phyloP scores from a whole-genome alignment of 2,113 vertebrate species.

The Setophaga coronata region DNA sequence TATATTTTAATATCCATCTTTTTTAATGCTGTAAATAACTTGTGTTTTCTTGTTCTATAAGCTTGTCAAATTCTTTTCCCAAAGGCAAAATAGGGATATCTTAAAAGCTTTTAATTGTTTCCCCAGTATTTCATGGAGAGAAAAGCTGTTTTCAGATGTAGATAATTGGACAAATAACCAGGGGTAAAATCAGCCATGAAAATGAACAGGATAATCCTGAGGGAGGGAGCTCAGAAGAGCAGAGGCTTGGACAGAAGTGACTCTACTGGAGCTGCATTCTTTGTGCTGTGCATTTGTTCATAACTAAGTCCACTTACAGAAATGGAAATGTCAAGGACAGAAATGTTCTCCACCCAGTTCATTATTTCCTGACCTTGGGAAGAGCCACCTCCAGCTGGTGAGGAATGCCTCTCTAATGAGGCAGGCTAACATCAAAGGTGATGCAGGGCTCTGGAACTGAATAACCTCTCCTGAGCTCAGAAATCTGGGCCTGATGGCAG shows the following conservation, averaged over 20 bases:
- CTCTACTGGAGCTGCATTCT: background rate
- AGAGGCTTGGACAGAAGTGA: background rate
- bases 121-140: background rate
- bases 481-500: background rate
- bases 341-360: background rate
- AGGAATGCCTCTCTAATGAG: constrained; percentile 40
- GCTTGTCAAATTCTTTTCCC: background rate
- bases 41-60: background rate
- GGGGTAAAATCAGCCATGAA: background rate
- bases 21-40: background rate
- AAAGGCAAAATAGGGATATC: background rate
- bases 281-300: background rate
- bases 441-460: background rate
- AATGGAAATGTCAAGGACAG: background rate
- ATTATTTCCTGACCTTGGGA: constrained; percentile 1
- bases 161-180: constrained; percentile 21
- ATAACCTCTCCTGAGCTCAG: background rate
- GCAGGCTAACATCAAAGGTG: background rate
- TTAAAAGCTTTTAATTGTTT: constrained; percentile 21
- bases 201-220: background rate
- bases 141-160: background rate
- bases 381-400: background rate
- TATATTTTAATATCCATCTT: background rate
- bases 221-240: background rate
- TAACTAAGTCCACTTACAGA: background rate